Conservation (phyloP, 1,140 invertebrate species). For the Euschistus heros region DNA sequence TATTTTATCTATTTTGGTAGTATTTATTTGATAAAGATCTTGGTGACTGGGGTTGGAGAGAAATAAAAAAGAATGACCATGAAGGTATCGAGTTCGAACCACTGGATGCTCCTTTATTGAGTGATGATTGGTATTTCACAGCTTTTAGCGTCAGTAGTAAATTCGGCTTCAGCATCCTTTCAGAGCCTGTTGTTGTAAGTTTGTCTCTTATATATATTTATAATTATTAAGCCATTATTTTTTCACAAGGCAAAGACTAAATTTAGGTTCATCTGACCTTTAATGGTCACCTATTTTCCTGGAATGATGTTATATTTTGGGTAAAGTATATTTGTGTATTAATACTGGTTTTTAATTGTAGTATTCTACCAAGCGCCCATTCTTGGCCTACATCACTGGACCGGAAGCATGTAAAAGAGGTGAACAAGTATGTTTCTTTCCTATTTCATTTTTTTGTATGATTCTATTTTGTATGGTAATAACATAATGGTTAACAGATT, state of each 20-base stretch:
- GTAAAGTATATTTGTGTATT: neutral
- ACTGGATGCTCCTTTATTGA: conserved; percentile 34
- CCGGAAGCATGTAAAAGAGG: conserved; percentile 41
- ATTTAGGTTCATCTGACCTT: no score
- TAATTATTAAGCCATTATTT: no score
- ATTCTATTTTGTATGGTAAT: no score
- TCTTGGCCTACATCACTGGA: conserved; percentile 45
- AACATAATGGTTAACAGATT: no score
- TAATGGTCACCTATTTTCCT: no score
- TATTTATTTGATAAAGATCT: conserved; percentile 38
- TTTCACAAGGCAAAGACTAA: no score
- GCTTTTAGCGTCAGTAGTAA: conserved; percentile 39
- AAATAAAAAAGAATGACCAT: conserved; percentile 36
- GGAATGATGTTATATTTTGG: no score
- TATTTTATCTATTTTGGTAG: conserved; percentile 21
- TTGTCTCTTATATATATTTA: neutral
- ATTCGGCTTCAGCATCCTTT: conserved; percentile 37
- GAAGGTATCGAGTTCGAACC: conserved; percentile 37
- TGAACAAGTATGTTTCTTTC: conserved; percentile 39
- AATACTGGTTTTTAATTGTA: conserved; percentile 29
- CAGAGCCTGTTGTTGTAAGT: conserved; percentile 34
- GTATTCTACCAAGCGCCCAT: conserved; percentile 41
- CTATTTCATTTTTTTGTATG: no score
- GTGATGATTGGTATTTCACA: conserved; percentile 38
- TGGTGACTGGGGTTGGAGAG: conserved; percentile 40